Conservation (phyloP, 2,888 invertebrate genomes). For the Drosophila melanosoma region DNA sequence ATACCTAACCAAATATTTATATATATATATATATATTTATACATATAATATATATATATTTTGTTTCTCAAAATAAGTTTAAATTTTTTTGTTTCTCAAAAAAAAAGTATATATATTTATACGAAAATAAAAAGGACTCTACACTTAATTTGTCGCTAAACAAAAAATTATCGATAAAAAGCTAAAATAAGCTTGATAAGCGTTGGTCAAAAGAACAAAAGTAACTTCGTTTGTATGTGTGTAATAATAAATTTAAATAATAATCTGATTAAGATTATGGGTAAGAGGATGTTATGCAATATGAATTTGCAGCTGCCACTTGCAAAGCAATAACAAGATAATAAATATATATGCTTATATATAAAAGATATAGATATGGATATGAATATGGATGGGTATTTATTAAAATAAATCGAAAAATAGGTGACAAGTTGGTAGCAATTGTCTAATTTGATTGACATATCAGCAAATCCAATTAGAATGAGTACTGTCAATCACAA, state of each 20-base stretch:
- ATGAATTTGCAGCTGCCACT: neutral
- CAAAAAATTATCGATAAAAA: neutral
- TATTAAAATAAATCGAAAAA: neutral
- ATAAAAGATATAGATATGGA: neutral
- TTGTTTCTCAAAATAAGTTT: too few relatives aligned
- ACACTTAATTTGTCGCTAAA: neutral
- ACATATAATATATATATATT: neutral
- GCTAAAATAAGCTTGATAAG: neutral
- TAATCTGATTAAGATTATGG: conserved; percentile 5
- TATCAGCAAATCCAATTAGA: conserved; percentile 46
- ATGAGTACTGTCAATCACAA: neutral
- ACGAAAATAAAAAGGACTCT: neutral
- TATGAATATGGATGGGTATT: neutral
- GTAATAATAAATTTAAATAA: neutral
- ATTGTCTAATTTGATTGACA: conserved; percentile 16
- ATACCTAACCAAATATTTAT: neutral
- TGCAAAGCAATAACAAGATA: conserved; percentile 17
- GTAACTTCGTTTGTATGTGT: neutral
- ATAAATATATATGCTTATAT: neutral
- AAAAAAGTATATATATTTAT: neutral
- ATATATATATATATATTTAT: neutral
- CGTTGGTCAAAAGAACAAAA: neutral
- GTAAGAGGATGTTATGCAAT: conserved; percentile 21
- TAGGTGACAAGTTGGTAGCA: neutral
- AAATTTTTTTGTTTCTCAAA: too few relatives aligned